Evolutionary conservation across 2,113 vertebrate species (phyloP).

Genomic region (Vulpes vulpes): DNA sequence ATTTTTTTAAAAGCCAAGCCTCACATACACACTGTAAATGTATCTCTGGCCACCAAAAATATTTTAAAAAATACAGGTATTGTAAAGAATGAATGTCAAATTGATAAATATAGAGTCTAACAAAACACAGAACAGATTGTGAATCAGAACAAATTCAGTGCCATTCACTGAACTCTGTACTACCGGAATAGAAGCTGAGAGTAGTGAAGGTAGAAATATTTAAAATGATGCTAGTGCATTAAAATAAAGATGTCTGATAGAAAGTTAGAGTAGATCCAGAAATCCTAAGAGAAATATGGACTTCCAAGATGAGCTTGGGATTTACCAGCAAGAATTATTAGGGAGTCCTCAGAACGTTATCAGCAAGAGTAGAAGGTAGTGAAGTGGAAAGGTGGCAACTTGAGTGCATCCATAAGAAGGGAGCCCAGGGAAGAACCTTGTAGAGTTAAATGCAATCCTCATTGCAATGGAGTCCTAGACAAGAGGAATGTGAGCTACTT

Average conservation of each 20-base stretch:
- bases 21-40: neutral
- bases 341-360: neutral
- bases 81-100: neutral
- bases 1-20: neutral
- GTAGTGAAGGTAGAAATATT: neutral
- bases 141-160: no score
- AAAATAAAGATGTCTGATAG: neutral
- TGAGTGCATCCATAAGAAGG: neutral
- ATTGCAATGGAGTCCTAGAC: fast-evolving
- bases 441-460: neutral
- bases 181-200: neutral
- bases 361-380: neutral
- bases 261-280: neutral
- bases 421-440: neutral
- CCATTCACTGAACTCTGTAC: neutral
- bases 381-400: neutral
- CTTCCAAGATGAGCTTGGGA: neutral
- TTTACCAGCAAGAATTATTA: neutral
- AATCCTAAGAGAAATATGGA: neutral
- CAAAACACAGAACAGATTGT: neutral
- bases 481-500: neutral
- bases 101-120: neutral
- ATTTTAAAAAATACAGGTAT: no score
- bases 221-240: neutral
- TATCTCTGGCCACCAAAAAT: neutral